These are phyloP conservation scores for Notothenia coriiceps DNA, from an alignment of 2,113 vertebrate genomes.

Conservation along the genomic window DNA sequence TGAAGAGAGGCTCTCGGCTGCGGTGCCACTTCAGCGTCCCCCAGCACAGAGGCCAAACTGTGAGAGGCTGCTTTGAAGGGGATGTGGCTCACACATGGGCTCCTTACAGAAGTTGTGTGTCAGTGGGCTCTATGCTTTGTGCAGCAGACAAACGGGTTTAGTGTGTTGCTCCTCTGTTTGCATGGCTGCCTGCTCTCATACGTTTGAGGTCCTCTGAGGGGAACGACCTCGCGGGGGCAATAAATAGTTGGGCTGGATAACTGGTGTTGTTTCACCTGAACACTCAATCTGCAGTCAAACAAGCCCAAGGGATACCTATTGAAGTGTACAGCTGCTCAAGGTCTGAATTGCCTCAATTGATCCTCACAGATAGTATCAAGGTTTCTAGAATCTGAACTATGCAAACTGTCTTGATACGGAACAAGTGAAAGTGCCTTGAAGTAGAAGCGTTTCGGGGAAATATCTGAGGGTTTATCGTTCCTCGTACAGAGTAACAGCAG, in stretches of 20 bases:
- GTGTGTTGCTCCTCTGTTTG: slow-evolving; percentile 61
- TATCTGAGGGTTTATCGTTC: slow-evolving; percentile 27
- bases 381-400: slow-evolving; percentile 38
- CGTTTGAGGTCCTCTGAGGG: slow-evolving; percentile 55
- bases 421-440: slow-evolving; percentile 4
- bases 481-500: slow-evolving; percentile 23
- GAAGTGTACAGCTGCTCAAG: slow-evolving; percentile 14
- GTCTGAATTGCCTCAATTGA: slow-evolving; percentile 44
- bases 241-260: slow-evolving; percentile 66
- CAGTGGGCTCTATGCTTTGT: slow-evolving; percentile 40
- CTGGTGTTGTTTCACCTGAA: slow-evolving; percentile 67
- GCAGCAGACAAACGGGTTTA: slow-evolving; percentile 51
- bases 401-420: slow-evolving; percentile 9
- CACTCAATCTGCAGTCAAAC: slow-evolving; percentile 54
- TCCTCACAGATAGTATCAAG: slow-evolving; percentile 50
- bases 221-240: slow-evolving; percentile 51
- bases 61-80: slow-evolving; percentile 55
- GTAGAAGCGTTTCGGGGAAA: neutral
- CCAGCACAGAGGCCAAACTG: slow-evolving; percentile 54
- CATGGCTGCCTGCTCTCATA: slow-evolving; percentile 33
- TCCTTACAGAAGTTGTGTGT: slow-evolving; percentile 39
- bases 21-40: slow-evolving; percentile 35
- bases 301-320: slow-evolving; percentile 29
- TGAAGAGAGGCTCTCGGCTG: slow-evolving; percentile 7
- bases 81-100: slow-evolving; percentile 52